Base-by-base conservation (phyloP, 2,113 vertebrate genomes). In the Phodopus roborovskii region DNA sequence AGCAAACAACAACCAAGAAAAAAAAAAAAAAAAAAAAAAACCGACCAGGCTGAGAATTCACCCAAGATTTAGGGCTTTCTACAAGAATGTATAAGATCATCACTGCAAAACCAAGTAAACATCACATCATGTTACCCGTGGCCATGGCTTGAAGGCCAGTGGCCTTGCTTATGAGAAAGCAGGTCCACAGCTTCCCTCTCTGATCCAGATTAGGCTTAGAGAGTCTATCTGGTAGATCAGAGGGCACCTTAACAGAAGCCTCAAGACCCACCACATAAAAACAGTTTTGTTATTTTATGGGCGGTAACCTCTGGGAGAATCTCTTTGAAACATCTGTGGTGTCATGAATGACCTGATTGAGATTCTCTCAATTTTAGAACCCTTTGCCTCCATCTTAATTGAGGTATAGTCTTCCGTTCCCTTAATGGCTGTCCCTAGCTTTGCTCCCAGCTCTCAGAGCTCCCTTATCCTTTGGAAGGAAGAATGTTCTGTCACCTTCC, bases 311-410 rank as follows among this genome's bases (percentile, higher is more conserved):
- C 15, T 84, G 70, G 71, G 82, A 87, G 90, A 90, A 66, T 92
- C 42, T 96, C 20, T 92, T 62, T 90, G 92, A 96, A 89, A 20
- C n/a, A 60, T 94, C 87, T 84, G 12, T 64, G 20, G 71, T 90
- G 33, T 48, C 94, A 12, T 66, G n/a, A 97, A 82, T 92, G 39
- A 88, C 66, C 68, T n/a, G 20, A 60, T 33, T 85, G n/a, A 5
- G 84, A 19, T 94, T 19, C 88, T 26, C 88, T 94, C 77, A 48
- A 50, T 64, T 85, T 94, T 62, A 88, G 1, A 87, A 83, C 87
- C 53, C 53, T 62, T 96, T 90, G 26, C 22, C 53, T 58, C 16
- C 56, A 42, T 83, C n/a, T 75, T 74, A 77, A 30, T 5, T 56
- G 73, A 83, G 60, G 26, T 84, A 11, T 28, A 24, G 62, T 28